A percentile compares a stretch with the other conserved stretches of the same genome.
These are phyloP conservation scores for Acanthosoma haemorrhoidale DNA, from an alignment of 2,888 invertebrate genomes.

Conservation along the genomic window DNA sequence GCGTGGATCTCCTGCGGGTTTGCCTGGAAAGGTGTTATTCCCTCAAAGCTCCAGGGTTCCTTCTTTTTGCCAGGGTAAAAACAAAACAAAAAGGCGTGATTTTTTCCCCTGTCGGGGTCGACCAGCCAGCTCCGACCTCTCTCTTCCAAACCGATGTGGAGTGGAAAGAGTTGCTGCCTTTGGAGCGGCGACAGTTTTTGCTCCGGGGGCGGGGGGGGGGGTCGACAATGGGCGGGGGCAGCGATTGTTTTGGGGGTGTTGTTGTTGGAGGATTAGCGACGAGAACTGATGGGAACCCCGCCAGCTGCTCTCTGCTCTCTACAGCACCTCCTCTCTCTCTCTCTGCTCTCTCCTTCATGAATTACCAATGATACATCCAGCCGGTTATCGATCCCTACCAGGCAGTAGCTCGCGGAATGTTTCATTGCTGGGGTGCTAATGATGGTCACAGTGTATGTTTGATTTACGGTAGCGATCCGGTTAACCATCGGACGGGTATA, in stretches of 20 bases:
- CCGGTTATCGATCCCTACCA: not conserved
- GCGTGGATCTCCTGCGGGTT: too few relatives aligned
- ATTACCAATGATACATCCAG: constrained; percentile 18
- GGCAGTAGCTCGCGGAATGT: too few relatives aligned
- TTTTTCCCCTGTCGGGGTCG: not conserved
- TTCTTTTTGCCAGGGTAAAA: not conserved
- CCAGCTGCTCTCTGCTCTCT: not conserved
- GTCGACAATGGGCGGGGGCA: constrained; percentile 32
- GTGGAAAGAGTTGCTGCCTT: not conserved
- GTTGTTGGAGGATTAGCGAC: constrained; percentile 36
- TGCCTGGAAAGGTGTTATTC: too few relatives aligned
- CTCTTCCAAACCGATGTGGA: not conserved
- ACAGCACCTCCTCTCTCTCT: not conserved
- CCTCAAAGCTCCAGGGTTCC: too few relatives aligned
- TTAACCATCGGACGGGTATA: too few relatives aligned
- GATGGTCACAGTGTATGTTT: too few relatives aligned
- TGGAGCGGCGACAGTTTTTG: constrained; percentile 9
- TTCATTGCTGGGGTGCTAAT: too few relatives aligned
- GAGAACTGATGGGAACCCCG: constrained; percentile 2
- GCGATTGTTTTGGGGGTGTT: constrained; percentile 36
- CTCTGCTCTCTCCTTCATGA: not conserved
- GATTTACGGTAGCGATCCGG: too few relatives aligned
- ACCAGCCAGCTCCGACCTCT: not conserved
- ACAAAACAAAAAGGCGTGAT: not conserved
- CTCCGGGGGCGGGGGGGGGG: not conserved